These are phyloP conservation scores for Alaudala cheleensis DNA, from an alignment of 2,113 vertebrate species.

Conservation along the genomic window DNA sequence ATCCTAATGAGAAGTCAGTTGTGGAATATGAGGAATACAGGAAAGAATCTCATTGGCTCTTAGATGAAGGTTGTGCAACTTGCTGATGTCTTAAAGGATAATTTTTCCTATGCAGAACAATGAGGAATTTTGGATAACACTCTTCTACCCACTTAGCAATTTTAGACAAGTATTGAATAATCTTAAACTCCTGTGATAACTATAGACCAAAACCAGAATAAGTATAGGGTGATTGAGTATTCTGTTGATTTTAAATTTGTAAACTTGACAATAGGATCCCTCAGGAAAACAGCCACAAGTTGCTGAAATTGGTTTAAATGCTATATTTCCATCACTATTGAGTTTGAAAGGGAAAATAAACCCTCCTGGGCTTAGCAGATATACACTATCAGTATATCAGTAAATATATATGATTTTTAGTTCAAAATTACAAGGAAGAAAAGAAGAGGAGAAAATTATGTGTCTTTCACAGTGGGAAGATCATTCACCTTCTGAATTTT, in stretches of 20 bases:
- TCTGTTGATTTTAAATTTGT: not conserved
- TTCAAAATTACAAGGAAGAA: not conserved
- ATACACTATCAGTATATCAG: not conserved
- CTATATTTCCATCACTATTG: not conserved
- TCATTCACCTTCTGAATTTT: not conserved
- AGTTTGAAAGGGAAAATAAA: not conserved
- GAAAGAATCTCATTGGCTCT: not conserved
- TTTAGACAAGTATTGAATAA: conserved; percentile 2
- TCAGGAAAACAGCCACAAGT: not conserved
- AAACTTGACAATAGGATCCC: not conserved
- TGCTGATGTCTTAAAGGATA: not conserved
- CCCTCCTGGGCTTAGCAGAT: not conserved
- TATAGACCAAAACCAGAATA: not conserved
- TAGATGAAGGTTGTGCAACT: not conserved
- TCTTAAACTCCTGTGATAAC: not conserved
- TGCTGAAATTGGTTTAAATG: not conserved
- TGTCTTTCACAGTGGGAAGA: not conserved
- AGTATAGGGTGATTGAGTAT: not conserved
- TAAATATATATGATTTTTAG: not conserved
- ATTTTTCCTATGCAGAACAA: not conserved
- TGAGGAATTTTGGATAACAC: not conserved
- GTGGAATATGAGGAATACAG: not conserved
- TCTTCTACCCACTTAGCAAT: not conserved
- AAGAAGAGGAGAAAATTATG: not conserved
- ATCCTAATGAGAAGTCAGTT: not conserved